These are phyloP conservation scores for Tillus elongatus DNA, from an alignment of 2,888 invertebrate species.

Conservation along the genomic window DNA sequence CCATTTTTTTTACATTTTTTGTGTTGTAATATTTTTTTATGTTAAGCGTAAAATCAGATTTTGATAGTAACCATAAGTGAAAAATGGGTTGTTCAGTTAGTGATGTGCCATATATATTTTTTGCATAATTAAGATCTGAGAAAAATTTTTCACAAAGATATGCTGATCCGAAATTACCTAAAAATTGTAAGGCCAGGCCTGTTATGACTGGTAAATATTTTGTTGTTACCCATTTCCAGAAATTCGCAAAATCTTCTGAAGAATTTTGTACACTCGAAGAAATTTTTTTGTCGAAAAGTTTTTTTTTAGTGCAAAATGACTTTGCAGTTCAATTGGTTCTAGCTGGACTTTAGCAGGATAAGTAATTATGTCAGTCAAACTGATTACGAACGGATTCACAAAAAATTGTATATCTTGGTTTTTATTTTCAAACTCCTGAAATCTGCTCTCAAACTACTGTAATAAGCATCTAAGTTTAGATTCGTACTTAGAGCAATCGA, in stretches of 20 bases:
- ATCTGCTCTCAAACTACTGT: slow-evolving; percentile 11
- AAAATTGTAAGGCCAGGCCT: too few species aligned
- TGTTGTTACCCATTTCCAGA: too few species aligned
- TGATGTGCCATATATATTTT: too few species aligned
- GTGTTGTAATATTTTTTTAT: too few species aligned
- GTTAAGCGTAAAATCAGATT: slow-evolving; percentile 12
- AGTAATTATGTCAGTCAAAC: slow-evolving; percentile 11
- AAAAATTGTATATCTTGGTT: slow-evolving; percentile 11
- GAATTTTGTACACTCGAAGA: slow-evolving; percentile 7
- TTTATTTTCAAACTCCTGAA: too few species aligned
- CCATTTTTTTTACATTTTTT: too few species aligned
- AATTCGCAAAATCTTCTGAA: slow-evolving; percentile 9
- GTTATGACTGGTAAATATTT: too few species aligned
- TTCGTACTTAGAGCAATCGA: slow-evolving; percentile 11
- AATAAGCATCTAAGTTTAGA: slow-evolving; percentile 13
- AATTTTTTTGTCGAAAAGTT: slow-evolving; percentile 8
- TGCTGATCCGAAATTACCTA: too few species aligned
- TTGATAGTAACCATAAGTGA: too few species aligned
- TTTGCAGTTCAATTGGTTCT: slow-evolving; percentile 12
- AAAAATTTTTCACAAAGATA: too few species aligned
- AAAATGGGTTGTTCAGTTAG: too few species aligned
- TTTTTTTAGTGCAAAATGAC: slow-evolving; percentile 10
- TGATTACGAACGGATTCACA: slow-evolving; percentile 13
- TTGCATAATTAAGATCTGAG: too few species aligned
- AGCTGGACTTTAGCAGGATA: slow-evolving; percentile 13